Base-by-base conservation (phyloP, 1,140 invertebrate genomes). In the Neodiprion fabricii region DNA sequence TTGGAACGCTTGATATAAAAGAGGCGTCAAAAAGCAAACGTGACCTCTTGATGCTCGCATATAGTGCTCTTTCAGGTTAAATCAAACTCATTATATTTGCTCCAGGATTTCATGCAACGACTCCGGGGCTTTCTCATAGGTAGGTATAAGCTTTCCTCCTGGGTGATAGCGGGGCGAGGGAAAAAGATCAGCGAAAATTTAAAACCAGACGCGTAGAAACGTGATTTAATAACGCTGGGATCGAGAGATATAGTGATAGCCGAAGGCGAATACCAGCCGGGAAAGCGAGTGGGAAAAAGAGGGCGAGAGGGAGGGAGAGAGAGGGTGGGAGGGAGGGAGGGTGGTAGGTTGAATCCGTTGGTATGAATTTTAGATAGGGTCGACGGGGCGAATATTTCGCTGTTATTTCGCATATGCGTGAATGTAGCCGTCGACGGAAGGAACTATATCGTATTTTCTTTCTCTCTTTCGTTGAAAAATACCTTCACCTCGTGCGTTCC, bases 201-300 rank as follows among this genome's bases (percentile, higher is more conserved):
- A 61, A 61, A 61, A 61, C n/a, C 53, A 61, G 53, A 61, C 53
- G 53, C n/a, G 53, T 17, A 61, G 53, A 61, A 61, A 61, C n/a
- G 53, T 61, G 53, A 61, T 61, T 61, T 61, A 61, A 61, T 61
- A 61, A 61, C 53, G 53, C 11, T 17, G 53, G n/a, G 53, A 61
- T 61, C 53, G 53, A 61, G 53, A 61, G 5, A 40, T 40, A 40
- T 40, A 40, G 28, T 40, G 28, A 40, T 40, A 40, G 28, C 28
- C 28, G 28, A 40, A 40, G 28, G 5, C 28, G 28, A 40, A 40
- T 3, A 5, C 28, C 28, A 2, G 0, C 28, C 28, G 28, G 5
- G 28, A 40, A 40, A 40, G 28, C 28, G 28, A 40, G 28, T 40
- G 28, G 2, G 28, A 40, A 40, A 40, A 40, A 40, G 9, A 61